Evolutionary conservation across 2,888 invertebrate species (phyloP).

Genomic region (Thymelicus lineola): DNA sequence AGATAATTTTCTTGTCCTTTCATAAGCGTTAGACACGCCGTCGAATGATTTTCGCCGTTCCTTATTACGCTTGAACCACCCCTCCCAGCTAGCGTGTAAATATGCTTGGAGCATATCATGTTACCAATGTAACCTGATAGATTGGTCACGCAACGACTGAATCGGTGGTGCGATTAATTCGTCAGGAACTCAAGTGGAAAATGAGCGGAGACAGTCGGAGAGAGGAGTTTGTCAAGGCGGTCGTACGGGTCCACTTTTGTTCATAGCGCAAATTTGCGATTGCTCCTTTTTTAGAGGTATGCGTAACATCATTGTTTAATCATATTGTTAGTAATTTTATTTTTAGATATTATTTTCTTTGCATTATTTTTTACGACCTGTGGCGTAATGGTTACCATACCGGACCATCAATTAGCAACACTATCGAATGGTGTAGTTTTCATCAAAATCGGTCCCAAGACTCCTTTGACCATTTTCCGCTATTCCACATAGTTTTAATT

Average conservation of each 20-base stretch:
- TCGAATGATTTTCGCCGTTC: constrained; percentile 23
- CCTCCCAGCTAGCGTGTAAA: constrained; percentile 37
- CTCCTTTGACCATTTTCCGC: too few relatives aligned
- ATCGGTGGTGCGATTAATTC: constrained; percentile 50
- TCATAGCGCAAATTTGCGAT: not conserved
- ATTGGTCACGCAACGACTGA: constrained; percentile 41
- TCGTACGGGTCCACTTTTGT: not conserved
- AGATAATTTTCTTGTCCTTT: constrained; percentile 4
- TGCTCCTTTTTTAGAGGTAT: too few relatives aligned
- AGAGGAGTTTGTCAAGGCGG: constrained; percentile 31
- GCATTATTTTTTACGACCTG: too few relatives aligned
- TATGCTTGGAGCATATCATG: constrained; percentile 38
- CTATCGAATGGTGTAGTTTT: too few relatives aligned
- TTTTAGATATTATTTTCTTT: too few relatives aligned
- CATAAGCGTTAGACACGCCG: constrained; percentile 19
- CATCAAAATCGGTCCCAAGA: too few relatives aligned
- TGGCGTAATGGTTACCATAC: too few relatives aligned
- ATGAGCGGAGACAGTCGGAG: constrained; percentile 45
- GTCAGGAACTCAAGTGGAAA: constrained; percentile 47
- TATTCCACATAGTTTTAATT: too few relatives aligned
- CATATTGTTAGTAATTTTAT: too few relatives aligned
- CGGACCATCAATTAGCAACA: too few relatives aligned
- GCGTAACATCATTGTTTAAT: too few relatives aligned
- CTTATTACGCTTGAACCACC: constrained; percentile 16
- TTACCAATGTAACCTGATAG: constrained; percentile 47